Conservation (phyloP, 2,113 vertebrate genomes). For the Bungarus multicinctus region DNA sequence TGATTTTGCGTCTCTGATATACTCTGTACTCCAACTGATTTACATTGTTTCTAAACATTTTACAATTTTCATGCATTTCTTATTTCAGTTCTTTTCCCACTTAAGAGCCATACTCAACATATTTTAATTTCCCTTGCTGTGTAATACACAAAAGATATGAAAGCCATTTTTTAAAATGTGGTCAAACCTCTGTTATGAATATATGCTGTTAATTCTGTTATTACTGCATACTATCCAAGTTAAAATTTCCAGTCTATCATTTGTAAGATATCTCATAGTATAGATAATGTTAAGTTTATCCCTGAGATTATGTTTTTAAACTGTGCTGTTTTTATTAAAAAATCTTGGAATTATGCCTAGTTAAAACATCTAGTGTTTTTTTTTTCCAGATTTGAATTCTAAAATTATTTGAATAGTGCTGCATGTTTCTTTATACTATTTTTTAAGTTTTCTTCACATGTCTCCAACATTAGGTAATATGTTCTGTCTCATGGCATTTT, state of each 20-base stretch:
- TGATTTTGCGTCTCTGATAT: not conserved
- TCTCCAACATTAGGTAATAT: not conserved
- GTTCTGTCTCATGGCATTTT: not conserved
- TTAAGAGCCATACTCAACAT: not conserved
- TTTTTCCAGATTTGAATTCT: not conserved
- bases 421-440: not conserved
- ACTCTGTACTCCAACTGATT: not conserved
- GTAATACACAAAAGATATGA: not conserved
- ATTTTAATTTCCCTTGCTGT: not conserved
- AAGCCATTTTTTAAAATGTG: not conserved
- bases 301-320: not conserved
- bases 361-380: not conserved
- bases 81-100: not conserved
- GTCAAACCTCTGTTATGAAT: not conserved
- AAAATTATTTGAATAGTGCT: not conserved
- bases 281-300: not conserved
- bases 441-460: not conserved
- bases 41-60: not conserved
- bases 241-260: not conserved
- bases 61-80: not conserved
- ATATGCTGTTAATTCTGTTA: not conserved
- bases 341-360: not conserved
- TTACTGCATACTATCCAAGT: not conserved
- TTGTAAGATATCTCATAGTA: not conserved
- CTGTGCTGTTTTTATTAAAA: not conserved